phyloP scores from a whole-genome alignment of 2,888 invertebrate genomes.

The Sicus ferrugineus region DNA sequence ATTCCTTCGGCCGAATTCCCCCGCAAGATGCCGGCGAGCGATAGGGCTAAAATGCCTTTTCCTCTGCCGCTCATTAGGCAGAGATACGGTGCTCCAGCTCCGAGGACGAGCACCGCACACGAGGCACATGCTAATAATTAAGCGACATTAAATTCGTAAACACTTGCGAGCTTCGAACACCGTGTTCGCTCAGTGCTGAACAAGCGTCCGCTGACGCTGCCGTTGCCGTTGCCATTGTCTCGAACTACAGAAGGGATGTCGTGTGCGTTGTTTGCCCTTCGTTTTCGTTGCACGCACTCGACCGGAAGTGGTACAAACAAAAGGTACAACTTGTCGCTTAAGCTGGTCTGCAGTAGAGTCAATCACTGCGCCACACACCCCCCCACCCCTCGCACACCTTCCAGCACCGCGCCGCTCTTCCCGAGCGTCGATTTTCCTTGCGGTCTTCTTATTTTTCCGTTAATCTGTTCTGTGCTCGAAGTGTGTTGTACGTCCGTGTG shows the following conservation, averaged over 20 bases:
- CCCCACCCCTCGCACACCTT: not conserved
- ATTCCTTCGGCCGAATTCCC: too few relatives aligned
- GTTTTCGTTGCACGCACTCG: constrained; percentile 21
- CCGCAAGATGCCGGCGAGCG: constrained; percentile 43
- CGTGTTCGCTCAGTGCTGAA: not conserved
- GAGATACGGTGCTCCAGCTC: constrained; percentile 10
- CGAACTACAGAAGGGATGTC: not conserved
- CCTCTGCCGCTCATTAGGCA: constrained; percentile 57
- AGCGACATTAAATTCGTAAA: constrained; percentile 54
- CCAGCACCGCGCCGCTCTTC: not conserved
- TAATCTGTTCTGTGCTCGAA: constrained; percentile 43
- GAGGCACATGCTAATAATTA: constrained; percentile 51
- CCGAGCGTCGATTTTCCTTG: constrained; percentile 17
- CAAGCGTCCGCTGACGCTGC: not conserved
- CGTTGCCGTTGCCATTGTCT: constrained; percentile 2
- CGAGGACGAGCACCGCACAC: not conserved
- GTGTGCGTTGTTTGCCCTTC: constrained; percentile 1
- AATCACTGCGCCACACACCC: not conserved
- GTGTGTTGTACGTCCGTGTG: too few relatives aligned
- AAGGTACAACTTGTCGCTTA: constrained; percentile 43
- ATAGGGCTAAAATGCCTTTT: constrained; percentile 56
- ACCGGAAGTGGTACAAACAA: constrained; percentile 48
- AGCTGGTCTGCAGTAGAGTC: not conserved
- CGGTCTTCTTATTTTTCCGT: constrained; percentile 44
- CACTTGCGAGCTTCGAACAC: constrained; percentile 54